Evolutionary conservation across 1,140 invertebrate species (phyloP), one percentile per base, ranked within the genome.

Genomic region (Sarcophaga bullata): DNA sequence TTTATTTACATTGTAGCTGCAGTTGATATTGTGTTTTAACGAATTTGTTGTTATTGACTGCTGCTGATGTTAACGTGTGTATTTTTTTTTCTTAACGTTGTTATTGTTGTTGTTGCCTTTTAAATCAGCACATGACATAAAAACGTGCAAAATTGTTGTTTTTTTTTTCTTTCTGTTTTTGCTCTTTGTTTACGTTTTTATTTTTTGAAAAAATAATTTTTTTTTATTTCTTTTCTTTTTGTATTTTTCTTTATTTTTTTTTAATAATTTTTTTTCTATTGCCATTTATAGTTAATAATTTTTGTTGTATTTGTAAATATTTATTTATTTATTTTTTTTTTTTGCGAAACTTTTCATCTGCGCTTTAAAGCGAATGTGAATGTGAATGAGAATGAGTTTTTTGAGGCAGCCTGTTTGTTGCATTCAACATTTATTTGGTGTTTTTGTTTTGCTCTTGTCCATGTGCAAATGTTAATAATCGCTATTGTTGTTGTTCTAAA

Each of bases 81-180:
- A n/a, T 58, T 13, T 15, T 68, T 68, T 68, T 68, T 68, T 37
- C 25, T 37, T 37, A 4, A 4, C 25, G 4, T 37, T 19, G 17
- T 25, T 19, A 19, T 68, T 68, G 17, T 68, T 68, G n/a, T 68
- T 68, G 62, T 25, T 25, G 10, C 19, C 19, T 68, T 68, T 25
- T 68, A 68, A 68, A 58, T 7, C 54, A 68, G 62, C 62, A 68
- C 62, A 68, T 68, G 62, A 68, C 62, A 68, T 68, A 68, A 68
- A 68, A 68, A 68, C 62, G 62, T 68, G 62, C 62, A 68, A 19
- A 68, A 9, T 68, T 68, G 17, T 15, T 68, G n/a, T 68, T 68
- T 68, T 17, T 17, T 68, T 68, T 68, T 68, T 68, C 7, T 19
- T 68, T 68, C 19, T 19, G 17, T 19, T 68, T 37, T 58, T n/a